Conservation (phyloP, 2,113 vertebrate species). For the Harpagus bidentatus region DNA sequence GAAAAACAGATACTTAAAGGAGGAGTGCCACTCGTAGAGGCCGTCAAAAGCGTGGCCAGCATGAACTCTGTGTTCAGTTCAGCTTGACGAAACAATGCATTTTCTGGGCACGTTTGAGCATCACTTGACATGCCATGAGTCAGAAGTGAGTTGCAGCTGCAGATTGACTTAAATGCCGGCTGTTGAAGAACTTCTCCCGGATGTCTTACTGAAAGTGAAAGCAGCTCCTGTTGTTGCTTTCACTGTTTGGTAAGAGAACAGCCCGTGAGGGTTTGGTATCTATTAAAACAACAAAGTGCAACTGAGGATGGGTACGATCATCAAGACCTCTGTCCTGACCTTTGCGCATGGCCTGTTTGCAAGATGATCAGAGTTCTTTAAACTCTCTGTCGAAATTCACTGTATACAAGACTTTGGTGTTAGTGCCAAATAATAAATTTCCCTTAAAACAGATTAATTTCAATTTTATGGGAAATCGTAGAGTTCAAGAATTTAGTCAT, state of each 20-base stretch:
- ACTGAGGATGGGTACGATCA: fast-evolving
- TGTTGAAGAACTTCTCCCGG: fast-evolving
- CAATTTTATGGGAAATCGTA: background rate
- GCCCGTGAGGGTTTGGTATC: background rate
- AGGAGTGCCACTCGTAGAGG: background rate
- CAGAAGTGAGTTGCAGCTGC: background rate
- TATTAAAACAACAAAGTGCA: background rate
- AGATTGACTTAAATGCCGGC: background rate
- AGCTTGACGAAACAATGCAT: fast-evolving
- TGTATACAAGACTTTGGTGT: too few species aligned
- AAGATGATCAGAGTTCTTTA: fast-evolving
- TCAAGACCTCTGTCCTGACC: background rate
- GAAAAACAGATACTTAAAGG: background rate
- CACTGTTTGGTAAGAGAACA: background rate
- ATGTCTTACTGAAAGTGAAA: background rate
- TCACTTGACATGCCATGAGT: background rate
- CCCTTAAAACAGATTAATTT: background rate
- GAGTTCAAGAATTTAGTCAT: background rate
- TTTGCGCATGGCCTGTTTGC: background rate
- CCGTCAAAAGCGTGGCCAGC: background rate
- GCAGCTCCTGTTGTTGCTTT: background rate
- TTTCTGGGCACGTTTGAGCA: background rate
- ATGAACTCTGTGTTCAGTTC: background rate
- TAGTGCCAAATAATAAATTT: background rate
- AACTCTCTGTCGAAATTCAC: background rate